A percentile compares a stretch with the other conserved stretches of the same genome.
phyloP scores from a whole-genome alignment of 1,140 invertebrate genomes.

The Holcopasites calliopsidis region DNA sequence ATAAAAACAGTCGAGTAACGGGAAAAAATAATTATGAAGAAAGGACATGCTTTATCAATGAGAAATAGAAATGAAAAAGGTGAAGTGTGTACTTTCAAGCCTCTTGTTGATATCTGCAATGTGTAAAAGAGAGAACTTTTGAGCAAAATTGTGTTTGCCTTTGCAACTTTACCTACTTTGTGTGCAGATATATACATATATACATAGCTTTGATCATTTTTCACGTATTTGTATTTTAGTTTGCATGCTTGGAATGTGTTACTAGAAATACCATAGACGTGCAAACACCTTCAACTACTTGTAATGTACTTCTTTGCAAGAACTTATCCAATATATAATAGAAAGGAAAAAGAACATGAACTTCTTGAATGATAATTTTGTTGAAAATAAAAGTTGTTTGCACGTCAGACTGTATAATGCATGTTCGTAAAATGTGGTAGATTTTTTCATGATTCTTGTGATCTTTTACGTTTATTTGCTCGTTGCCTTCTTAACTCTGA shows the following conservation, averaged over 20 bases:
- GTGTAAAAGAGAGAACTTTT: not conserved
- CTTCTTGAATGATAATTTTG: not conserved
- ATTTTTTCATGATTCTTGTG: slow-evolving; percentile 28
- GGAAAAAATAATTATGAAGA: slow-evolving; percentile 10
- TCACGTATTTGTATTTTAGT: slow-evolving; percentile 54
- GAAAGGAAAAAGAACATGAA: not conserved
- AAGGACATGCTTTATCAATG: slow-evolving; percentile 33
- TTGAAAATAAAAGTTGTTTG: not conserved
- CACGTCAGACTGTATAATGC: slow-evolving; percentile 7
- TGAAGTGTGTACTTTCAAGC: not conserved
- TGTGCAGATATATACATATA: slow-evolving; percentile 54
- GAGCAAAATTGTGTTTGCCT: slow-evolving; percentile 57
- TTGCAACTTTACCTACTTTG: slow-evolving; percentile 48
- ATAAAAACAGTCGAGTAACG: not conserved
- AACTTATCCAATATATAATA: too few species aligned
- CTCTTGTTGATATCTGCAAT: not conserved
- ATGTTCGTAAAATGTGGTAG: slow-evolving; percentile 48
- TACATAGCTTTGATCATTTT: slow-evolving; percentile 54
- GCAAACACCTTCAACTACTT: slow-evolving; percentile 5
- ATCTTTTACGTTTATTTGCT: slow-evolving; percentile 36
- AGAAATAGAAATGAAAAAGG: slow-evolving; percentile 2
- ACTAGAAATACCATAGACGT: slow-evolving; percentile 14
- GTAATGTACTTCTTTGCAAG: not conserved
- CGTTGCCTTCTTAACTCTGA: slow-evolving; percentile 20
- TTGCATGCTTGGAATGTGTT: slow-evolving; percentile 59